Base-by-base conservation (phyloP, 2,797 vertebrate genomes). In the Epinephelus malabaricus region DNA sequence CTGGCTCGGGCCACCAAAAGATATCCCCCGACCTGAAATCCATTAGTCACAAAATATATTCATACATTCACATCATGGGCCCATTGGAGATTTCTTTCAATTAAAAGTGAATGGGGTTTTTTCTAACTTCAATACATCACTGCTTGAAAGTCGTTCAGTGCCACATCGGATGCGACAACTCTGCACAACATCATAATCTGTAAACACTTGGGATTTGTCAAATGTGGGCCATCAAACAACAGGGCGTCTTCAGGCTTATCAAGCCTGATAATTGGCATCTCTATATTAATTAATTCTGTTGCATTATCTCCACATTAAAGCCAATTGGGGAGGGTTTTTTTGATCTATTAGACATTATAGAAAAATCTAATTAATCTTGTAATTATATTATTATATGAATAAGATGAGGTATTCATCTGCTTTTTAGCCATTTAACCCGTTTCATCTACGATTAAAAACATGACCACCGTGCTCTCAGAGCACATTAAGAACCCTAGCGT, bases 341-440 rank as follows among this genome's bases (percentile, higher is more conserved):
- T 81, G 4, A 91, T 81, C 62, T 50, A 80, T 86, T 73, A 76
- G 40, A 83, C 68, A 71, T 81, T 83, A 84, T 43, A 72, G 49
- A 73, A 89, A 87, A 90, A 82, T 79, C 43, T 40, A 82, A 71
- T 55, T 89, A 82, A 93, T 90, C 81, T 88, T 76, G 71, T 89
- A 78, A 91, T 92, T 84, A 75, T 63, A 84, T 81, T 80, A 88
- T 68, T 50, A 73, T 43, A 78, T 62, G 59, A 89, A 86, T 87
- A 71, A 30, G 70, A 86, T 34, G 60, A 85, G 69, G 75, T 54
- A 61, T 85, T 88, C 18, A 69, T 86, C 76, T 74, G 40, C 68
- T 84, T 86, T 85, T 81, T 55, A 71, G 81, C 49, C 14, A 59
- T 84, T 88, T 84, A 82, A 76, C 76, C 58, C 53, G 0, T 86